Evolutionary conservation across 2,113 vertebrate species (phyloP).

Genomic region (Oncorhynchus gorbuscha): DNA sequence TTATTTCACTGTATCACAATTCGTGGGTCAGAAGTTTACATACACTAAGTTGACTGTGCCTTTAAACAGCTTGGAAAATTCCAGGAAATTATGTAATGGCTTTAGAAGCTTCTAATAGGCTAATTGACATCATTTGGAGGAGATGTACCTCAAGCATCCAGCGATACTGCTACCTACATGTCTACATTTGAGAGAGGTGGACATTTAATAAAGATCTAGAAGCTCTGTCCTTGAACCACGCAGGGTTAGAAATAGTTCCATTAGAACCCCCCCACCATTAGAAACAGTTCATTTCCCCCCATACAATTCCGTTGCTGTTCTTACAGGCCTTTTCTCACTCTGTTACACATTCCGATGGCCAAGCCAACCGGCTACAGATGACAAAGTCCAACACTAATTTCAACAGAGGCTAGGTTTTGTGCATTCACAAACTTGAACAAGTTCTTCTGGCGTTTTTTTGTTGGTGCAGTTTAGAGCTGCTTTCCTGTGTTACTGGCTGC

Average conservation of each 20-base stretch:
- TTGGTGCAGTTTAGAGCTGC: conserved; percentile 34
- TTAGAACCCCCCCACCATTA: conserved; percentile 50
- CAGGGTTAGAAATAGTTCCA: too few species aligned
- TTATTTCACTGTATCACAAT: too few species aligned
- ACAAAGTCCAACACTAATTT: conserved; percentile 52
- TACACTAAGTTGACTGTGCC: too few species aligned
- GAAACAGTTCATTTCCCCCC: conserved; percentile 63
- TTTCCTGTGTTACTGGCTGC: conserved; percentile 52
- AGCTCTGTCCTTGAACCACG: conserved; percentile 37
- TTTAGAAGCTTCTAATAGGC: too few species aligned
- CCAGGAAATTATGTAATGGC: too few species aligned
- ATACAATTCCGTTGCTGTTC: conserved; percentile 61
- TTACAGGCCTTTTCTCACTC: conserved; percentile 58
- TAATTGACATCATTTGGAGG: too few species aligned
- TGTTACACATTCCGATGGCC: conserved; percentile 37
- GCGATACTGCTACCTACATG: too few species aligned
- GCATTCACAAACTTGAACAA: conserved; percentile 27
- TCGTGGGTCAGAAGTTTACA: too few species aligned
- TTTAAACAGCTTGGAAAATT: too few species aligned
- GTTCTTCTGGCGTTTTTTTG: conserved; percentile 34
- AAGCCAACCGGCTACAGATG: conserved; percentile 11
- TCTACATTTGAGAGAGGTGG: too few species aligned
- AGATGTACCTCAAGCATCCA: too few species aligned
- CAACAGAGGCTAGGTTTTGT: conserved; percentile 41
- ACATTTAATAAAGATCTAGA: conserved; percentile 32